phyloP scores from a whole-genome alignment of 2,797 vertebrate species.

The Coilia nasus region DNA sequence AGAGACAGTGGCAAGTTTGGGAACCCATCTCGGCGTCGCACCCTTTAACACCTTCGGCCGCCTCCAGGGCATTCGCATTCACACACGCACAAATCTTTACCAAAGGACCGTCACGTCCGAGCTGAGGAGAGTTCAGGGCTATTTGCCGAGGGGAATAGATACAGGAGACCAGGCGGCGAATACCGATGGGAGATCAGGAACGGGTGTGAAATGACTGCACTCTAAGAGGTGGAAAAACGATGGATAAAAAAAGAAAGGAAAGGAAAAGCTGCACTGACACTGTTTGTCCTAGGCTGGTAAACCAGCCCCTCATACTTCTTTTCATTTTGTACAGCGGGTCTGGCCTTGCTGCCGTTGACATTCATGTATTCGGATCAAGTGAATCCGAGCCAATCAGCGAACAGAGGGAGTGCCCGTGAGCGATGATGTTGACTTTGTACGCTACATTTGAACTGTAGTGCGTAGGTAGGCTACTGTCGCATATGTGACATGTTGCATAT shows the following conservation, averaged over 20 bases:
- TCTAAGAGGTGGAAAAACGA: background rate
- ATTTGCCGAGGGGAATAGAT: background rate
- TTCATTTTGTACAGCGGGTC: no score
- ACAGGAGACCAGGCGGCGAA: background rate
- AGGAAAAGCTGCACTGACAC: background rate
- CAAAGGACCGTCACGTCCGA: background rate
- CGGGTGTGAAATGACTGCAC: background rate
- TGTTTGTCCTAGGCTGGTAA: background rate
- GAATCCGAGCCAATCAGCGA: no score
- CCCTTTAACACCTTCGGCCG: background rate
- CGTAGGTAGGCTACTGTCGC: no score
- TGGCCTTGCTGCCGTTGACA: no score
- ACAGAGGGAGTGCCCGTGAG: no score
- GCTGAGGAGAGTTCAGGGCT: background rate
- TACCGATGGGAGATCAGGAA: background rate
- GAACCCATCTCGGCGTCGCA: background rate
- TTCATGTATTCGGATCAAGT: no score
- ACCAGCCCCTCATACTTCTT: no score
- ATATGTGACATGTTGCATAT: no score
- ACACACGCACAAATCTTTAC: background rate
- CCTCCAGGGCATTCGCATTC: constrained; percentile 8
- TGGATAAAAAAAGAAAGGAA: background rate
- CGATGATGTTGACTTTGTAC: no score
- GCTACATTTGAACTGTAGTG: no score
- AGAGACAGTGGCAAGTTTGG: background rate